Evolutionary conservation across 2,113 vertebrate genomes (phyloP), one percentile per base, ranked within the genome.

Genomic region (Lamprotornis superbus): DNA sequence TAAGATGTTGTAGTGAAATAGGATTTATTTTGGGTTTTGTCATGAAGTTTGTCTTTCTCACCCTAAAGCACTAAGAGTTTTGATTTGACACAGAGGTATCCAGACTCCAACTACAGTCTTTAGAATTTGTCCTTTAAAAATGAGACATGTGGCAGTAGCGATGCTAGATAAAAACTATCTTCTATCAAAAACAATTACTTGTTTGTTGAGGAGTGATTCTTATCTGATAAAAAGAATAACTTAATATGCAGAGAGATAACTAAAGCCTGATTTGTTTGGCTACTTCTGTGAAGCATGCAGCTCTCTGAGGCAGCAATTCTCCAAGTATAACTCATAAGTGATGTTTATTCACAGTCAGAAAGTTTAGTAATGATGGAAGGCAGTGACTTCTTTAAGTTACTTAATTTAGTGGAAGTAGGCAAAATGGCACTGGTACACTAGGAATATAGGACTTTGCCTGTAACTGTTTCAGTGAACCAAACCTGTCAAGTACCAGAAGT

Each of bases 1-100:
- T 85, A 93, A 95, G 83, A 93, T 75, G 59, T 83, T 90, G 89
- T 97, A 97, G 92, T 96, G 92, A 96, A 87, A 59, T 90, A 81
- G 70, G 74, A 46, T 91, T 93, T 88, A 11, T 86, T 83, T 87
- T 55, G 39, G 2, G 18, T 81, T 92, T 88, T 7, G 39, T 95
- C 24, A n/a, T 95, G 91, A 88, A 77, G 52, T 94, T 96, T 88
- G 76, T 94, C 59, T 88, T 97, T 96, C 79, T 96, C 83, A 49
- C 80, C 83, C 91, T 73, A 53, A 81, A 83, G 92, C 90, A 75
- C 75, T 91, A 92, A 95, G 94, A 76, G 77, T 88, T 93, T 94
- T 93, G 57, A 56, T 89, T 95, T 83, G 79, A 33, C 74, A 69
- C 93, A 86, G 75, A 96, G 80, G 67, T 89, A 63, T 91, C 50